A percentile compares a stretch with the other conserved stretches of the same genome.
Conservation (phyloP, 2,888 invertebrate genomes). For the Ariolimax columbianus region DNA sequence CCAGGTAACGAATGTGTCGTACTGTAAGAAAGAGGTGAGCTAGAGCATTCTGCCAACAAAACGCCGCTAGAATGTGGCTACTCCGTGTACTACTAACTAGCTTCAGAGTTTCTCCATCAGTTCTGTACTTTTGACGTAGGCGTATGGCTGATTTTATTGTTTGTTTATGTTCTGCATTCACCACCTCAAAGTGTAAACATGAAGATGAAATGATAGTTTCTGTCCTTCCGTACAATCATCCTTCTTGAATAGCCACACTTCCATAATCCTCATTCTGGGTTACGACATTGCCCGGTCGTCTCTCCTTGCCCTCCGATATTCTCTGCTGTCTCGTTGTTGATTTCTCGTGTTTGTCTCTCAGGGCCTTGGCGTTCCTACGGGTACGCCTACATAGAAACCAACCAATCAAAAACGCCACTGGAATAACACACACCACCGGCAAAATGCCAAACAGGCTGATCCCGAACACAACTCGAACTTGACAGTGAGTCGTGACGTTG, state of each 20-base stretch:
- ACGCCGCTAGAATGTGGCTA: too few relatives aligned
- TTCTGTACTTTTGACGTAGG: too few relatives aligned
- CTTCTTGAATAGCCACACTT: conserved; percentile 18
- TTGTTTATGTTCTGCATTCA: not conserved
- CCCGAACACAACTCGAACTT: conserved; percentile 10
- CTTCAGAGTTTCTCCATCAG: too few relatives aligned
- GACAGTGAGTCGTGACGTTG: conserved; percentile 9
- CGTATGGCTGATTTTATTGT: too few relatives aligned
- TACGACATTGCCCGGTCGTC: too few relatives aligned
- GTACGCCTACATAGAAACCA: not conserved
- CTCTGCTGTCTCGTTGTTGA: not conserved
- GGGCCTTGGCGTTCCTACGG: not conserved
- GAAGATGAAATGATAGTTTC: not conserved
- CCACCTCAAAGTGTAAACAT: not conserved
- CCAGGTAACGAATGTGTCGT: too few relatives aligned
- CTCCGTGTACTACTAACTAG: too few relatives aligned
- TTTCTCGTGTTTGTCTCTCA: not conserved
- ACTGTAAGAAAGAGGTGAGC: too few relatives aligned
- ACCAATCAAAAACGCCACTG: not conserved
- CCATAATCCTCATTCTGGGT: conserved; percentile 9
- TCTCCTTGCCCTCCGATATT: too few relatives aligned
- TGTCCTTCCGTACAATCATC: not conserved
- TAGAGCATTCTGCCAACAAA: too few relatives aligned
- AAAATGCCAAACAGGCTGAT: not conserved
- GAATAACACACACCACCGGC: not conserved